Conservation (phyloP, 2,113 vertebrate genomes). For the Megaptera novaeangliae region DNA sequence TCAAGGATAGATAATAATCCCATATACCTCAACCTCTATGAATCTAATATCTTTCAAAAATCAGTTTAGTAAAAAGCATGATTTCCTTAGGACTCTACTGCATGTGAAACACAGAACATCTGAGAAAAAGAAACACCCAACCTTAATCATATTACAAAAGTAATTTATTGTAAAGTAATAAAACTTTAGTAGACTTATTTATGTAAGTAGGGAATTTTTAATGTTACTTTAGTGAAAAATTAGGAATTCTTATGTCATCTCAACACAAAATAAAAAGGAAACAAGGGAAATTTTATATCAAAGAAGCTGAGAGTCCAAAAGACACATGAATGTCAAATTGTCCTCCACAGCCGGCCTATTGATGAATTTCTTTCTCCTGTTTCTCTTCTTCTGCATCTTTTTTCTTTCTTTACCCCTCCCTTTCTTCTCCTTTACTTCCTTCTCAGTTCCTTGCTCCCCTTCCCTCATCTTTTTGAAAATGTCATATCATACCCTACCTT, state of each 20-base stretch:
- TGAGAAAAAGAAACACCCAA: neutral
- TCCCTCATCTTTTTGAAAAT: neutral
- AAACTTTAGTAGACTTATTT: neutral
- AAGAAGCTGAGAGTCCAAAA: neutral
- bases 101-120: neutral
- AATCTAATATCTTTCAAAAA: neutral
- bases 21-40: neutral
- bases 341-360: neutral
- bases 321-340: neutral
- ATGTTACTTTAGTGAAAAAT: neutral
- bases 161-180: neutral
- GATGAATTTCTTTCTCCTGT: neutral
- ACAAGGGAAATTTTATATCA: neutral
- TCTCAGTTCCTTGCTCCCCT: neutral
- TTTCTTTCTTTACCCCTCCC: neutral
- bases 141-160: neutral
- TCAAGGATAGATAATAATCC: neutral
- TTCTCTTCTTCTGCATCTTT: neutral
- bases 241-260: neutral
- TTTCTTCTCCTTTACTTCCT: neutral
- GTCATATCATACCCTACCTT: neutral
- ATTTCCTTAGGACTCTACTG: neutral
- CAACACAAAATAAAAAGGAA: neutral
- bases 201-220: neutral
- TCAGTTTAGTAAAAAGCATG: neutral